A percentile compares a stretch with the other conserved stretches of the same genome.
phyloP scores from a whole-genome alignment of 2,797 vertebrate species.

The Melanotaenia parkinsoni region DNA sequence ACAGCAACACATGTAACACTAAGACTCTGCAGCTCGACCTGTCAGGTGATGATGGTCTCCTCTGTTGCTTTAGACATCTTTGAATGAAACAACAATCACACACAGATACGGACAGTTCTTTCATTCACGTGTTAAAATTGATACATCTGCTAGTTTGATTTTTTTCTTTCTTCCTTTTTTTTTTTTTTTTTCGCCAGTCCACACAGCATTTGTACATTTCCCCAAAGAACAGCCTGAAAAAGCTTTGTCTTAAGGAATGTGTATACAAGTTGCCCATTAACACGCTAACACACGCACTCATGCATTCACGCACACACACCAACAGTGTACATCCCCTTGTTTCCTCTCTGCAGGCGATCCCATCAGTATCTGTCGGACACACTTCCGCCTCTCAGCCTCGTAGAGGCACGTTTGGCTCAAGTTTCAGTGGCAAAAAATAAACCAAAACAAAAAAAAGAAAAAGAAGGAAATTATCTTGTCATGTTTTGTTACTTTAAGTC shows the following conservation, averaged over 20 bases:
- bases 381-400: constrained; percentile 95
- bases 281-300: constrained; percentile 74
- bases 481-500: constrained; percentile 81
- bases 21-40: constrained; percentile 86
- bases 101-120: constrained; percentile 74
- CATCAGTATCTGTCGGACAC: constrained; percentile 89
- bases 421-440: constrained; percentile 97
- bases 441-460: constrained; percentile 62
- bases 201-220: constrained; percentile 90
- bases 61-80: constrained; percentile 75
- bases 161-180: constrained; percentile 81
- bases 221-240: constrained; percentile 90
- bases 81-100: constrained; percentile 71
- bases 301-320: constrained; percentile 80
- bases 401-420: constrained; percentile 99
- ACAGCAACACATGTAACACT: constrained; percentile 88
- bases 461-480: constrained; percentile 70
- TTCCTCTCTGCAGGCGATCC: constrained; percentile 94
- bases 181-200: constrained; percentile 87
- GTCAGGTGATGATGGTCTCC: constrained; percentile 77
- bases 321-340: constrained; percentile 80
- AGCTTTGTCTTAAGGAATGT: constrained; percentile 98
- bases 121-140: constrained; percentile 69
- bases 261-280: constrained; percentile 92
- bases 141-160: constrained; percentile 65